Base-by-base conservation (phyloP, 1,140 invertebrate genomes). In the Bicyclus anynana region DNA sequence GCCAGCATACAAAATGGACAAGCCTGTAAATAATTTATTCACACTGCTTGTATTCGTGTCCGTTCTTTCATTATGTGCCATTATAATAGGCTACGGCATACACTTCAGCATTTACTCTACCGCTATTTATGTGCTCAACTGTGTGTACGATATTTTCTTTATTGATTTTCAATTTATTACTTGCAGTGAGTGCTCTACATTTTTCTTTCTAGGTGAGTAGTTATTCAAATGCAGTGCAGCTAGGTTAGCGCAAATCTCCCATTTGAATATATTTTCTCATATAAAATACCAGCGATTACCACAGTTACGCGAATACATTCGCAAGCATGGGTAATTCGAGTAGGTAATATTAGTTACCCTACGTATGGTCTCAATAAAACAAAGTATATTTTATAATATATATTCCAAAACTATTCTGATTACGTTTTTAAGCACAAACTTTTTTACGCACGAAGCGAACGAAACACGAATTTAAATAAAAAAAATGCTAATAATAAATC, bases 11-110 rank as follows among this genome's bases (percentile, higher is more conserved):
- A 35, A 27, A 53, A 40, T 23, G 20, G 35, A 44, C 37, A 17
- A 26, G 37, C 27, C 55, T 72, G 54, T 65, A 65, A 69, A 74
- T 79, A 72, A 79, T 52, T 74, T 77, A 81, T 79, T 77, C 69
- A 74, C 65, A 65, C 53, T 55, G 42, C 51, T 50, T 61, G 53
- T 69, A 60, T 66, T 59, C 20, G 7, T 49, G 12, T 55, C 44
- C 17, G 21, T 53, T 49, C 46, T 42, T 62, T 62, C 59, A 62
- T 62, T 58, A 65, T 54, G 10, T 55, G 59, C 52, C 55, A 62
- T 55, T 66, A 59, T 42, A 55, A 63, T 56, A 46, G 20, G 27
- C 55, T 23, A 23, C 10, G 12, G 18, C n/a, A 7, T 21, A 44
- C 44, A 49, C 33, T 27, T 49, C 21, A 16, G 10, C 40, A 57